Evolutionary conservation across 2,888 invertebrate genomes (phyloP).

Genomic region (Mongoloraphidia duomilia): DNA sequence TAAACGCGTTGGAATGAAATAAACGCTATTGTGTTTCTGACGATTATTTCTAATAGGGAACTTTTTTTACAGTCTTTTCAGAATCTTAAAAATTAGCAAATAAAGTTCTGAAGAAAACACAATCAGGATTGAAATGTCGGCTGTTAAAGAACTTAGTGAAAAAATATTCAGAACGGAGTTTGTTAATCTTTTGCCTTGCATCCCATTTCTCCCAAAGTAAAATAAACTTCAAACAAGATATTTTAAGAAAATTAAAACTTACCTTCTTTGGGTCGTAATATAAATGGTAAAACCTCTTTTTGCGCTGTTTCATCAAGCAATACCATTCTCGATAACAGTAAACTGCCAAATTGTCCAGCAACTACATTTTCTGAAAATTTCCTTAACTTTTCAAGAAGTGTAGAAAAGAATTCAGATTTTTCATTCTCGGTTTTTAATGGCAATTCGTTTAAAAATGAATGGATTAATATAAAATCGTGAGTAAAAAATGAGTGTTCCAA

Average conservation of each 20-base stretch:
- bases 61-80: too few relatives aligned
- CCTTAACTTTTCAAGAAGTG: slow-evolving; percentile 50
- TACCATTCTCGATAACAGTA: slow-evolving; percentile 71
- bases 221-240: slow-evolving; percentile 1
- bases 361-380: slow-evolving; percentile 67
- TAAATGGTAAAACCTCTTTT: slow-evolving; percentile 50
- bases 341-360: slow-evolving; percentile 63
- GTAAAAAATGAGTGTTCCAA: slow-evolving; percentile 65
- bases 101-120: too few relatives aligned
- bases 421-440: slow-evolving; percentile 65
- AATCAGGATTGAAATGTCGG: neutral
- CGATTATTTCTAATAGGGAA: too few relatives aligned
- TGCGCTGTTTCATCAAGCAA: slow-evolving; percentile 70
- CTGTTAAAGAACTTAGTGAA: neutral
- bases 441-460: slow-evolving; percentile 68
- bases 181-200: neutral
- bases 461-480: slow-evolving; percentile 71
- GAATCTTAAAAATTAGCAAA: too few relatives aligned
- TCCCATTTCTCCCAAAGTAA: slow-evolving; percentile 1
- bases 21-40: too few relatives aligned
- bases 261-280: slow-evolving; percentile 59
- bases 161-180: neutral
- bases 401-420: slow-evolving; percentile 63
- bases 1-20: too few relatives aligned
- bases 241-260: slow-evolving; percentile 16